Conservation (phyloP, 2,888 invertebrate genomes). For the Amiota mariae region DNA sequence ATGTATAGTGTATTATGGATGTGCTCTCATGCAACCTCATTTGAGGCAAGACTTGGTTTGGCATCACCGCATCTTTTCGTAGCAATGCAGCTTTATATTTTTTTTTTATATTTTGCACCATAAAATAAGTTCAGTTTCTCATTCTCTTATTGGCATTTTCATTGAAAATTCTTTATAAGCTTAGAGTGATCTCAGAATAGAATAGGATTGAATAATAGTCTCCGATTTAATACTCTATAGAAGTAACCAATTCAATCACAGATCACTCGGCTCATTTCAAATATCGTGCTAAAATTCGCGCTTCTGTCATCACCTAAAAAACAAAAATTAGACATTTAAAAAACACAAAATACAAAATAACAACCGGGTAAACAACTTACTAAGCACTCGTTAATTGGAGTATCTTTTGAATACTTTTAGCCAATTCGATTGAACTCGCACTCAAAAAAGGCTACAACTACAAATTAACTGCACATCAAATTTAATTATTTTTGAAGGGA, state of each 20-base stretch:
- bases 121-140: no score
- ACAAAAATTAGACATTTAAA: not conserved
- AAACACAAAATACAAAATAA: not conserved
- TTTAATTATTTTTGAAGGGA: slow-evolving; percentile 71
- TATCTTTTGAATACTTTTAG: not conserved
- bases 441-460: slow-evolving; percentile 43
- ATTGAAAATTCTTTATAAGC: no score
- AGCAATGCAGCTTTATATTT: not conserved
- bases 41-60: not conserved
- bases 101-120: not conserved
- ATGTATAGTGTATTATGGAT: no score
- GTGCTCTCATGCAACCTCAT: not conserved
- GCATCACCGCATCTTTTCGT: not conserved
- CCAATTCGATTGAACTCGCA: not conserved
- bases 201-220: no score
- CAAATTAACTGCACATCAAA: slow-evolving; percentile 71
- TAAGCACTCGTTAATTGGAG: not conserved
- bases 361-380: not conserved
- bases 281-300: slow-evolving; percentile 43
- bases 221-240: no score
- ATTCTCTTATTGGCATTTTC: no score
- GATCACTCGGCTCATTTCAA: not conserved
- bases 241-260: no score
- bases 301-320: slow-evolving; percentile 46
- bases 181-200: no score